phyloP scores from a whole-genome alignment of 2,797 vertebrate species.

The Premnoplex brunnescens region DNA sequence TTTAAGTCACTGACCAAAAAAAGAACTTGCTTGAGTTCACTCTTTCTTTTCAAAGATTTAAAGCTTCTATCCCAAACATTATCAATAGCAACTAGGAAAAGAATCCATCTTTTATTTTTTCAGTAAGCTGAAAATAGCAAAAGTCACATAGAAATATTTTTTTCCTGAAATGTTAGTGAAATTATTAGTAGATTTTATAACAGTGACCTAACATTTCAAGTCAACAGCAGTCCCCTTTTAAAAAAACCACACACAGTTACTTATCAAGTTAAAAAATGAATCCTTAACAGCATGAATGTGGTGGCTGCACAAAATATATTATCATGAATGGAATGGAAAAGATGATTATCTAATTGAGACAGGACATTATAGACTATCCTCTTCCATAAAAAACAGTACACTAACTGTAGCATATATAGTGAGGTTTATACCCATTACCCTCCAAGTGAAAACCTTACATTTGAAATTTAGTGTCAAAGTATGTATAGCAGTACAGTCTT shows the following conservation, averaged over 20 bases:
- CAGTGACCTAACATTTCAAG: neutral
- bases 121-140: neutral
- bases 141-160: neutral
- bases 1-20: neutral
- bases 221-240: neutral
- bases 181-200: neutral
- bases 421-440: neutral
- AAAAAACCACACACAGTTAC: neutral
- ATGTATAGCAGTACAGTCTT: neutral
- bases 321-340: neutral
- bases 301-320: neutral
- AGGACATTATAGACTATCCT: neutral
- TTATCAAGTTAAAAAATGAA: neutral
- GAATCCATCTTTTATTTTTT: neutral
- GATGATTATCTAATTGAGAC: neutral
- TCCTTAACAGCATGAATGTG: neutral
- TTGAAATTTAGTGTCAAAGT: neutral
- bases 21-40: neutral
- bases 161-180: neutral
- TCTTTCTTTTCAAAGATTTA: neutral
- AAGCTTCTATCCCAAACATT: neutral
- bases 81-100: neutral
- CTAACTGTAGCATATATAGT: neutral
- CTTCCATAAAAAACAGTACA: neutral
- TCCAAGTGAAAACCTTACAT: neutral